Base-by-base conservation (phyloP, 2,888 invertebrate genomes). In the Phaedon cochleariae region DNA sequence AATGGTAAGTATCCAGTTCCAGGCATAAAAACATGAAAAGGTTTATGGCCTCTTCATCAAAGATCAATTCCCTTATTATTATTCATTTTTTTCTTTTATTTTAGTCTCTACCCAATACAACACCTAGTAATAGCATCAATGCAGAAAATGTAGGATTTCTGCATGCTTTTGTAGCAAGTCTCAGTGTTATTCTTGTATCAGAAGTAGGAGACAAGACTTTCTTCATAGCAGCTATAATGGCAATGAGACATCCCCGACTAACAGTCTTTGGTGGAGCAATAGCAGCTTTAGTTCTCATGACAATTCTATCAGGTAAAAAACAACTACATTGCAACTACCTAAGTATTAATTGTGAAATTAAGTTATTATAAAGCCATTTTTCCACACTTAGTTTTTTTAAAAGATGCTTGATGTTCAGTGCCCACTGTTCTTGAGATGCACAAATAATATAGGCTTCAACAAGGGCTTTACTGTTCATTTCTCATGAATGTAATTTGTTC, bases 201-300 rank as follows among this genome's bases (percentile, higher is more conserved):
- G 99, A 99, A 85, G 86, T 99, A 64, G 98, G 98, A 12, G 98
- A 99, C 85, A 99, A 98, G 85, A 99, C 98, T 9, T 99, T 99
- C 86, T 99, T 99, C 85, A 99, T 99, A 77, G 98, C 98, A 29
- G 98, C 98, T 74, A 98, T 99, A 70, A 97, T 99, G 98, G 97
- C 99, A 1, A 98, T 99, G 98, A 90, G 96, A 79, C 97, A 99
- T 85, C 93, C 98, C 17, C 87, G 98, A 73, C 80, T 95, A 18
- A 92, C 95, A 55, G 97, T 99, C 21, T 97, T 98, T 84, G 84
- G 89, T 53, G 98, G 98, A 54, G 98, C 98, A 2, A 96, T 98
- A 78, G 88, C 91, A 15, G 98, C 98, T 0, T 86, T 98, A 64
- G 92, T 92, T 20, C 86, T 96, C 71, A 98, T 98, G 98, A 98